A percentile compares a stretch with the other conserved stretches of the same genome.
Conservation (phyloP, 2,888 invertebrate species). For the Hypolimnas misippus region DNA sequence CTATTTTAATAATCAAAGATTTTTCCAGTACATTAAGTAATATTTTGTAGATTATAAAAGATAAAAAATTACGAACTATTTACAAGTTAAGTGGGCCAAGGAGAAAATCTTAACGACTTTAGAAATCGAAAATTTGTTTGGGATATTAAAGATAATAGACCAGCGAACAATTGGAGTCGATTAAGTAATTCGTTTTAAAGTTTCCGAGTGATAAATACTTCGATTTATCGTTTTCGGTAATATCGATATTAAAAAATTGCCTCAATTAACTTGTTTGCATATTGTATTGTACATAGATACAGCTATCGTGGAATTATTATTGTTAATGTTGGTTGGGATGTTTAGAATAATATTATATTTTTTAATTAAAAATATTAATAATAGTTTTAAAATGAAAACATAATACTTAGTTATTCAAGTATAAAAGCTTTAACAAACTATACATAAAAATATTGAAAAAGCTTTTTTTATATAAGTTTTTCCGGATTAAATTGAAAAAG, state of each 20-base stretch:
- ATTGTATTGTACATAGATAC: no score
- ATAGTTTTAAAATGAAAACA: no score
- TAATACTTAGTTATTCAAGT: no score
- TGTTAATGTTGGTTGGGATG: no score
- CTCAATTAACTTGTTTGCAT: no score
- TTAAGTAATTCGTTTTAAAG: conserved; percentile 8
- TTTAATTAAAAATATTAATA: no score
- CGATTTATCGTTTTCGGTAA: neutral
- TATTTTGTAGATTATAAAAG: conserved; percentile 8
- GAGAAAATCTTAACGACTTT: conserved; percentile 13
- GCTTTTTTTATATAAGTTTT: no score
- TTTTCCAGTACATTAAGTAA: conserved; percentile 8
- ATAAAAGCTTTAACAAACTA: no score
- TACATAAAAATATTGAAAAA: no score
- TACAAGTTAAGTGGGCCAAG: conserved; percentile 17
- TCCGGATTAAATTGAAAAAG: no score
- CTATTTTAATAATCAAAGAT: neutral
- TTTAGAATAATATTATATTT: no score
- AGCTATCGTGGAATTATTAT: no score
- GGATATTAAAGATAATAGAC: conserved; percentile 10
- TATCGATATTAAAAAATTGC: neutral
- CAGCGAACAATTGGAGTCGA: conserved; percentile 4
- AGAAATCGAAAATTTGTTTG: conserved; percentile 21
- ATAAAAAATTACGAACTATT: conserved; percentile 17
- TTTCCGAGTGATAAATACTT: neutral